Evolutionary conservation across 2,888 invertebrate species (phyloP), one percentile per base, ranked within the genome.

Genomic region (Trichogramma dendrolimi): DNA sequence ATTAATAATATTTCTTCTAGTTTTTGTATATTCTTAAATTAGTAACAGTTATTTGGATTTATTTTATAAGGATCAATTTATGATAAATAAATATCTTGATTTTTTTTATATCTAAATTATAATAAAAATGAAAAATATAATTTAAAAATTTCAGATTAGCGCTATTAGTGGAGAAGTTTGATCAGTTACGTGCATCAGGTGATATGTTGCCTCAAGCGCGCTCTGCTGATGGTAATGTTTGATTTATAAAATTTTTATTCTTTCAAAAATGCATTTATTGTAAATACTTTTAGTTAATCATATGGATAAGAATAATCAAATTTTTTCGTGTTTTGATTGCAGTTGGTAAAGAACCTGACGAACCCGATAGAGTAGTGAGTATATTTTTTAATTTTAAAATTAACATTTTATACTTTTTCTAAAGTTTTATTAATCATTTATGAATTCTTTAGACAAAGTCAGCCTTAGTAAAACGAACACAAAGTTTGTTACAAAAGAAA

Each of bases 171-270:
- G 87, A 88, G 71, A 90, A 89, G 76, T 96, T 96, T 77, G 95
- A 96, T 80, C 94, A 94, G 78, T 86, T 91, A 46, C 86, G 87
- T 70, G 86, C 86, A 57, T 88, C 90, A 41, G 94, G 93, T 0
- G 85, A 91, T 56, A 79, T 96, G 74, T 77, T 94, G 69, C 88
- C 91, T 4, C 87, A 91, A 52, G 92, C 92, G 44, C 73, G 76
- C 64, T 73, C 75, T 41, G 71, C 76, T 44, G 76, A 79, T 51
- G 73, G 79, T 79, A 67, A 79, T 27, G 78, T 76, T 52, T 53
- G 46, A 48, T 14, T 11, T 6, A 27, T 27, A 27, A 27, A 0
- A 27, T 27, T 27, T 27, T 27, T 27, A 27, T 27, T 27, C 27
- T 0, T 27, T 27, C 27, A 27, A 27, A 27, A 27, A 27, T 27